These are phyloP conservation scores for Marmota monax DNA, from an alignment of 2,113 vertebrate genomes.

Conservation along the genomic window DNA sequence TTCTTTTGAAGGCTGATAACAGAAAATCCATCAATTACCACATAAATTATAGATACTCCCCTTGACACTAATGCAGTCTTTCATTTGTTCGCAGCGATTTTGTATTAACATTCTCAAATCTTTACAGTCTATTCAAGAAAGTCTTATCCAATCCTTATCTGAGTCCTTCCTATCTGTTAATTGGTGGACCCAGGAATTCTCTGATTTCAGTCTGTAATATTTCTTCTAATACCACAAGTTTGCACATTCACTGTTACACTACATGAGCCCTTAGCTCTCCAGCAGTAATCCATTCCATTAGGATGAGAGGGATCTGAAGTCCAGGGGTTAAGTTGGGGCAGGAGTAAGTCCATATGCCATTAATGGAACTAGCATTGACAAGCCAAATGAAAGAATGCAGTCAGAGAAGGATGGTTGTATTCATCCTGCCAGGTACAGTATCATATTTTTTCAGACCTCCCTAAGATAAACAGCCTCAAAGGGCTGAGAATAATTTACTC, in stretches of 20 bases:
- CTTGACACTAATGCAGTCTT: neutral
- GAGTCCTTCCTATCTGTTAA: neutral
- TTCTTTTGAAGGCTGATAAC: neutral
- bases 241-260: neutral
- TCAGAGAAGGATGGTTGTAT: neutral
- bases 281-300: neutral
- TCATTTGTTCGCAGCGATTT: neutral
- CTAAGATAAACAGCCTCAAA: slow-evolving; percentile 10
- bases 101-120: neutral
- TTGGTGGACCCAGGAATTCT: neutral
- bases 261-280: neutral
- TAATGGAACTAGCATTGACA: neutral
- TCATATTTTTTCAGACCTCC: neutral
- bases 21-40: neutral
- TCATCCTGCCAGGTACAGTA: neutral
- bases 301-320: neutral
- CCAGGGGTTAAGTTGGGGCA: too few species aligned
- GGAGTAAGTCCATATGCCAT: neutral
- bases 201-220: neutral
- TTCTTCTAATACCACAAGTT: neutral
- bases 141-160: neutral
- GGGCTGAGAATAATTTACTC: neutral
- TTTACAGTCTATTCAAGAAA: neutral
- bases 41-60: neutral
- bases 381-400: neutral